Conservation (phyloP, 2,113 vertebrate genomes). For the Calidris pugnax region DNA sequence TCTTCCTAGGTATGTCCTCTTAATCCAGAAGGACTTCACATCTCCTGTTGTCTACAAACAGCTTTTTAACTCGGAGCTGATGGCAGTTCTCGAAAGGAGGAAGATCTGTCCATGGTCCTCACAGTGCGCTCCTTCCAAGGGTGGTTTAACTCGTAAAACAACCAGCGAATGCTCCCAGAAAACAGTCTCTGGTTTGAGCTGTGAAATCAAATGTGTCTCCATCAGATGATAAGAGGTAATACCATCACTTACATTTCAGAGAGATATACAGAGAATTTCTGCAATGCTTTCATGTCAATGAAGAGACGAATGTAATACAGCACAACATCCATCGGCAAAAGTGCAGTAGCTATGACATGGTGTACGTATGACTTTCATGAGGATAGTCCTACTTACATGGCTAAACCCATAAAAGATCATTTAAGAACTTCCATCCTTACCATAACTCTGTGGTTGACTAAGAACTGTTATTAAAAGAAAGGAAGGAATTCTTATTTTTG, state of each 20-base stretch:
- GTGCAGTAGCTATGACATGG: background rate
- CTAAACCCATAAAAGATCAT: background rate
- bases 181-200: background rate
- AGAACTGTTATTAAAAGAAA: background rate
- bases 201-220: background rate
- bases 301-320: background rate
- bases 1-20: background rate
- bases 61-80: background rate
- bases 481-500: background rate
- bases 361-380: background rate
- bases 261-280: background rate
- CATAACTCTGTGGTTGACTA: background rate
- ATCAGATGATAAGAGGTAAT: background rate
- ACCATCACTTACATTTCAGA: background rate
- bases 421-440: background rate
- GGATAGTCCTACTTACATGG: background rate
- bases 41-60: background rate
- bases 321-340: background rate
- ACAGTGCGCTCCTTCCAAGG: background rate
- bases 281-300: background rate
- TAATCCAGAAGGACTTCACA: background rate
- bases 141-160: background rate
- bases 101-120: slow-evolving; percentile 71
- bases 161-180: background rate
- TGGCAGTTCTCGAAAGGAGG: background rate